phyloP scores from a whole-genome alignment of 2,888 invertebrate species.

The Meghimatium bilineatum region DNA sequence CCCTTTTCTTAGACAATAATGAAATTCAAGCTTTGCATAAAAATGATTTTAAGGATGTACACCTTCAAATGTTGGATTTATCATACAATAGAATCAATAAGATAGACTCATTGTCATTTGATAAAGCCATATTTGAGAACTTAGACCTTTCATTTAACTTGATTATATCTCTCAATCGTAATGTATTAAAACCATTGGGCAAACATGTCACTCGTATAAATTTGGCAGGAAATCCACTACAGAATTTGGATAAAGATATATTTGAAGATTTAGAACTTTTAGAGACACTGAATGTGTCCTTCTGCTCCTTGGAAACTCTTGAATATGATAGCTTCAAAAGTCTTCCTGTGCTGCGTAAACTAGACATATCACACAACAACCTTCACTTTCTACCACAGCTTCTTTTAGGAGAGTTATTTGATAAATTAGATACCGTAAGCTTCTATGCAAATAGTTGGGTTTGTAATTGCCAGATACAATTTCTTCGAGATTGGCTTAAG shows the following conservation, averaged over 20 bases:
- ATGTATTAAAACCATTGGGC: slow-evolving; percentile 58
- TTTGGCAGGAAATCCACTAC: slow-evolving; percentile 61
- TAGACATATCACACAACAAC: slow-evolving; percentile 66
- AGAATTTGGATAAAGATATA: slow-evolving; percentile 52
- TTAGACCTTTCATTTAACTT: slow-evolving; percentile 66
- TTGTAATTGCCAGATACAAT: slow-evolving; percentile 66
- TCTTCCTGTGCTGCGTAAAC: slow-evolving; percentile 55
- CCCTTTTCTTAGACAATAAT: slow-evolving; percentile 62
- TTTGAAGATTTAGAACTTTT: slow-evolving; percentile 61
- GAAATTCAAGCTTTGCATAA: slow-evolving; percentile 54
- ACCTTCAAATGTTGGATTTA: slow-evolving; percentile 59
- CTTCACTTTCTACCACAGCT: slow-evolving; percentile 58
- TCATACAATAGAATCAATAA: slow-evolving; percentile 62
- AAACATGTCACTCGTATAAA: slow-evolving; percentile 58
- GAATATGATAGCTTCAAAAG: slow-evolving; percentile 53
- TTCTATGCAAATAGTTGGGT: slow-evolving; percentile 66
- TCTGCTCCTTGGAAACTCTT: slow-evolving; percentile 59
- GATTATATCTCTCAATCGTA: slow-evolving; percentile 53
- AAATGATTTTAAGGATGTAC: slow-evolving; percentile 61
- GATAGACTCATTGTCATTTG: slow-evolving; percentile 55
- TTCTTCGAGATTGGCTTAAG: slow-evolving; percentile 64
- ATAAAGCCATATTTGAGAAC: slow-evolving; percentile 55
- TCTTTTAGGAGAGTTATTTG: slow-evolving; percentile 53
- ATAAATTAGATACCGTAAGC: slow-evolving; percentile 53
- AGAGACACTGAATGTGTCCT: slow-evolving; percentile 63